Base-by-base conservation (phyloP, 2,888 invertebrate species). In the Fragum whitleyi region DNA sequence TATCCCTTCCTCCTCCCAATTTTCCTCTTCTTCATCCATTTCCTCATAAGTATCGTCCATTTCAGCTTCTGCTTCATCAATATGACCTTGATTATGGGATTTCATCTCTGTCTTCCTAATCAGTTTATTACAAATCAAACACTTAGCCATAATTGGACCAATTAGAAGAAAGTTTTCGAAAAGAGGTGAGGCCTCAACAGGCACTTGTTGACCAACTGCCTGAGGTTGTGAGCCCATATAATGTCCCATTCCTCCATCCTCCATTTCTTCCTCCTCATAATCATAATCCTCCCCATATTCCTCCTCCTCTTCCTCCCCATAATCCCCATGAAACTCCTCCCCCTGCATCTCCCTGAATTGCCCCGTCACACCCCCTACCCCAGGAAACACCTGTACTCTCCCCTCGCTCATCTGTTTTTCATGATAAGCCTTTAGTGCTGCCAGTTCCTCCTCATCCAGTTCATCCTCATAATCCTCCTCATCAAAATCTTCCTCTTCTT, bases 111-210 rank as follows among this genome's bases (percentile, higher is more conserved):
- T 73, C 39, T 79, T 85, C 14, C 85, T 51, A 29, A 85, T 70
- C 16, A 85, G 67, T 68, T 82, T 85, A 68, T 82, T 85, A 82
- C 85, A 85, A 21, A 85, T 62, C 32, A 82, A 70, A 53, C 85
- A 85, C 73, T 82, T 81, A 3, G 82, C 81, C 75, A 82, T 73
- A n/a, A 70, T 79, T 53, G 74, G 72, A 29, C 81, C 81, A 61
- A 79, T 75, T 29, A 79, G 51, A 19, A 74, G 26, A 71, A 75
- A 81, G 65, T 84, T 84, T 26, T 76, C 78, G 19, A 71, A 47
- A 21, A 14, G n/a, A n/a, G 73, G 51, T 32, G 65, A 23, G 16
- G 74, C 23, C 5, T 9, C 42, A 9, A 19, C 29, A 11, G 23
- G 32, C 19, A 28, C 23, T 29, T 69, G 51, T 32, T 19, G n/a